Evolutionary conservation across 2,888 invertebrate species (phyloP).

Genomic region (Lathronympha strigana): DNA sequence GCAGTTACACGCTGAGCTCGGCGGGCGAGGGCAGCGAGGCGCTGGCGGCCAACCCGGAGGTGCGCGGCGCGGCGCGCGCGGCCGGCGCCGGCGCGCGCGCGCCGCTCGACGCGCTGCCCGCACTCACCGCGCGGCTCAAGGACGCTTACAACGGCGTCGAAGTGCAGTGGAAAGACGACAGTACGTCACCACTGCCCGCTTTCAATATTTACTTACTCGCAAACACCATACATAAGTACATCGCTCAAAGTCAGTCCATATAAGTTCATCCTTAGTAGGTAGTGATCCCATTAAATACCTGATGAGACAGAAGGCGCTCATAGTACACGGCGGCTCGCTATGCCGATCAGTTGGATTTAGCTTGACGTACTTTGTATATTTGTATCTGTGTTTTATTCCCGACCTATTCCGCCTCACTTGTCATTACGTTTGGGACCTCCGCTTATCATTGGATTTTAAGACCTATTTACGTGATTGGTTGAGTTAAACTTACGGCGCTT

Average conservation of each 20-base stretch:
- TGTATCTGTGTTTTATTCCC: too few relatives aligned
- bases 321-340: too few relatives aligned
- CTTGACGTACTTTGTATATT: too few relatives aligned
- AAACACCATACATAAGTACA: not conserved
- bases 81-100: constrained; percentile 79
- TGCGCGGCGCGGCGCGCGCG: constrained; percentile 74
- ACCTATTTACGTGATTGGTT: too few relatives aligned
- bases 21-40: constrained; percentile 87
- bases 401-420: too few relatives aligned
- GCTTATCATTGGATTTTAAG: too few relatives aligned
- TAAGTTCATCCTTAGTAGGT: too few relatives aligned
- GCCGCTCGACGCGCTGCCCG: constrained; percentile 90
- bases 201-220: not conserved
- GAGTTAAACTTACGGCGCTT: too few relatives aligned
- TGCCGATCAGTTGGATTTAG: too few relatives aligned
- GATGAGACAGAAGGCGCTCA: too few relatives aligned
- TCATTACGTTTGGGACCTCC: too few relatives aligned
- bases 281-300: too few relatives aligned
- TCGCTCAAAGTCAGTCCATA: not conserved
- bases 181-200: constrained; percentile 45
- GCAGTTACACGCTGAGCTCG: constrained; percentile 86
- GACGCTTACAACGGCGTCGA: constrained; percentile 96
- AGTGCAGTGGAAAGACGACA: constrained; percentile 91
- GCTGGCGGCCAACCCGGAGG: constrained; percentile 89
- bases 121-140: constrained; percentile 91